These are phyloP conservation scores for Zaprionus inermis DNA, from an alignment of 1,140 invertebrate species.

Conservation along the genomic window DNA sequence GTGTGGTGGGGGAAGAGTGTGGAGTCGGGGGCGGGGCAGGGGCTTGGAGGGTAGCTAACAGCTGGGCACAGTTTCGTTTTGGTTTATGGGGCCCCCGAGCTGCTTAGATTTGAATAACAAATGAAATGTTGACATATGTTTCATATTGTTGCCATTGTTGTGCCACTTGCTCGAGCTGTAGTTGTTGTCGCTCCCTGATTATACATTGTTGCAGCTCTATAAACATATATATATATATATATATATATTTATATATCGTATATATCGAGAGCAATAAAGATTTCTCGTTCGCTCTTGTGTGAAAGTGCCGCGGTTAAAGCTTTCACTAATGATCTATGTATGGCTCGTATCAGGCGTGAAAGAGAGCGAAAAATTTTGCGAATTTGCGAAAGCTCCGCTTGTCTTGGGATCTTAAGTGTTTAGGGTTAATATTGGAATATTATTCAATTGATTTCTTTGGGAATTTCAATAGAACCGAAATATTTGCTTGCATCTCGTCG, in stretches of 20 bases:
- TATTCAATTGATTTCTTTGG: too few relatives aligned
- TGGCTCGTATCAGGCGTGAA: too few relatives aligned
- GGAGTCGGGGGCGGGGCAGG: neutral
- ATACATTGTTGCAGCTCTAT: too few relatives aligned
- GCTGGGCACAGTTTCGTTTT: constrained; percentile 63
- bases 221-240: neutral
- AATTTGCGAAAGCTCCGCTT: neutral
- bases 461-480: too few relatives aligned
- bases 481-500: too few relatives aligned
- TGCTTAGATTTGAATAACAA: constrained; percentile 70
- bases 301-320: constrained; percentile 35
- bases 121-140: constrained; percentile 79
- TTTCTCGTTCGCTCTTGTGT: constrained; percentile 17
- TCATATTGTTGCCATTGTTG: constrained; percentile 69
- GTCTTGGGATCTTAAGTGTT: neutral
- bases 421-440: neutral
- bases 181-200: neutral
- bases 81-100: constrained; percentile 50
- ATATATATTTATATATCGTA: neutral
- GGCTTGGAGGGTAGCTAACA: constrained; percentile 33
- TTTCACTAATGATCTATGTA: constrained; percentile 45
- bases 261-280: constrained; percentile 29
- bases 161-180: constrained; percentile 24
- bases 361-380: neutral
- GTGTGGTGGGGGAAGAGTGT: neutral